Evolutionary conservation across 1,140 invertebrate species (phyloP).

Genomic region (Hirudo medicinalis): DNA sequence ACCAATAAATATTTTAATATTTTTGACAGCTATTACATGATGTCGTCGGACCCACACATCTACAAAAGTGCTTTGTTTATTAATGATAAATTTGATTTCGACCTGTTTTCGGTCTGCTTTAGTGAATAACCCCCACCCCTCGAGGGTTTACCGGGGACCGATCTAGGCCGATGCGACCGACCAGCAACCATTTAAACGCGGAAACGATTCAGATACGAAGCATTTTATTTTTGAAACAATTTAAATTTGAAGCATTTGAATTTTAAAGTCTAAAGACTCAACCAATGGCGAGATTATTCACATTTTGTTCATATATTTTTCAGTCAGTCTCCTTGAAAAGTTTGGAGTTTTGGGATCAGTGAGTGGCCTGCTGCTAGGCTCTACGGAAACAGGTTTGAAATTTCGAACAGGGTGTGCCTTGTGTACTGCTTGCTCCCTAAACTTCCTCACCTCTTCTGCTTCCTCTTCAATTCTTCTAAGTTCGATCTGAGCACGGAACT

Average conservation of each 20-base stretch:
- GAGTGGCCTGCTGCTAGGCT: constrained; percentile 35
- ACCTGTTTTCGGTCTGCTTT: too few species aligned
- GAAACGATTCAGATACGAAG: too few species aligned
- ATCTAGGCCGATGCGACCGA: too few species aligned
- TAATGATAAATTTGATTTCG: too few species aligned
- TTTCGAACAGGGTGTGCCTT: constrained; percentile 40
- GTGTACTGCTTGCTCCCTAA: constrained; percentile 39
- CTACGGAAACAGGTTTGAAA: constrained; percentile 36
- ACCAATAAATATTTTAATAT: too few species aligned
- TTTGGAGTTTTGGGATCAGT: constrained; percentile 39
- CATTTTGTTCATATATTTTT: constrained; percentile 5
- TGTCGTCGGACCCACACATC: too few species aligned
- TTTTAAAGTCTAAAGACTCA: constrained; percentile 4
- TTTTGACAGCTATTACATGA: too few species aligned
- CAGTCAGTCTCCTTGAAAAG: constrained; percentile 28
- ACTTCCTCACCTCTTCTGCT: constrained; percentile 32
- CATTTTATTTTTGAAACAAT: neutral
- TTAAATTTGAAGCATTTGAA: neutral
- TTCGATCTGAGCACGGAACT: constrained; percentile 28
- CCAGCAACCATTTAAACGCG: too few species aligned
- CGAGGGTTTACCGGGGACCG: too few species aligned
- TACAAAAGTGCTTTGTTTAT: too few species aligned
- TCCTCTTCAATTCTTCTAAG: constrained; percentile 34
- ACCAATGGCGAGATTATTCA: neutral
- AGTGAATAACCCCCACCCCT: too few species aligned